phyloP scores from a whole-genome alignment of 2,888 invertebrate genomes.

The Tetrapedia diversipes region DNA sequence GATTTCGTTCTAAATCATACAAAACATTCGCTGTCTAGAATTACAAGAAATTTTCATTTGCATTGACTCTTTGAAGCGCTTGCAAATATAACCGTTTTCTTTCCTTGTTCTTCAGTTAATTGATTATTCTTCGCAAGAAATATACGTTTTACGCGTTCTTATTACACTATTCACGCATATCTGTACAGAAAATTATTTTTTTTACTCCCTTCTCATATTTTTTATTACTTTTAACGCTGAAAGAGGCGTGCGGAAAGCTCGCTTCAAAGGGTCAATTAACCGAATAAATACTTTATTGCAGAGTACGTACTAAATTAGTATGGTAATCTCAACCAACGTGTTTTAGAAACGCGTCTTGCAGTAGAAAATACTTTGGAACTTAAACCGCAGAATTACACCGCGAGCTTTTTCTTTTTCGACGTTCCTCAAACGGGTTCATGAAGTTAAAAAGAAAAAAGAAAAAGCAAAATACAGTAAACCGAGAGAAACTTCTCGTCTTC shows the following conservation, averaged over 20 bases:
- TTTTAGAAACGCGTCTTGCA: constrained; percentile 15
- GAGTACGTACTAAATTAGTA: constrained; percentile 5
- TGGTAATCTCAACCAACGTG: constrained; percentile 6
- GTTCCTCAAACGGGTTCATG: neutral
- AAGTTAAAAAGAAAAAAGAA: neutral
- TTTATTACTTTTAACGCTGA: no score
- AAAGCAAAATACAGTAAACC: neutral
- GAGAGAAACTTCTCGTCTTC: neutral
- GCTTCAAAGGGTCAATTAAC: constrained; percentile 33
- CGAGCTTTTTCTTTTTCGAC: neutral
- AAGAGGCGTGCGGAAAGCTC: no score
- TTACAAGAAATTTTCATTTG: neutral
- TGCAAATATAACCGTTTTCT: neutral
- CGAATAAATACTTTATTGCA: constrained; percentile 29
- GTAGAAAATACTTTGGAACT: constrained; percentile 5
- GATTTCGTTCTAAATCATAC: constrained; percentile 50
- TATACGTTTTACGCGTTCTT: no score
- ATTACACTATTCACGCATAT: no score
- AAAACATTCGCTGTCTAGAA: constrained; percentile 19
- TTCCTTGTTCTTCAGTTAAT: neutral
- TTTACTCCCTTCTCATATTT: no score
- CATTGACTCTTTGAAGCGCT: constrained; percentile 22
- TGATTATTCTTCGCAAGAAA: neutral
- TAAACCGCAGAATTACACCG: neutral
- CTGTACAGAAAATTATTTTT: no score